These are phyloP conservation scores for Orthonyx spaldingii DNA, from an alignment of 2,113 vertebrate species.

Conservation along the genomic window DNA sequence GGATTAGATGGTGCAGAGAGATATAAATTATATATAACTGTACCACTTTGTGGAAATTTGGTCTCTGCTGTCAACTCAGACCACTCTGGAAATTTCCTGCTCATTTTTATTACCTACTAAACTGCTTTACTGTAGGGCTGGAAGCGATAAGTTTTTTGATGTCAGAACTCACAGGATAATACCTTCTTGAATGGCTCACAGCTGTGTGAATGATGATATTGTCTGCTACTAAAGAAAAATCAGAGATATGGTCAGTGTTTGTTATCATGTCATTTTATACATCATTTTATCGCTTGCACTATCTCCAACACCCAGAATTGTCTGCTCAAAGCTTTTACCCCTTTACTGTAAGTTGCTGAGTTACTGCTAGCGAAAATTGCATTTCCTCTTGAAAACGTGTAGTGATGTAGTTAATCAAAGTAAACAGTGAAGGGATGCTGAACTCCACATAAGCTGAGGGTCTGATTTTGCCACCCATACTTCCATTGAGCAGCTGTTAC, in stretches of 20 bases:
- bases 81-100: constrained; percentile 47
- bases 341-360: constrained; percentile 17
- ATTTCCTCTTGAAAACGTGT: constrained; percentile 41
- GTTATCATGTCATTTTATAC: constrained; percentile 58
- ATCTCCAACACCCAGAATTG: constrained; percentile 36
- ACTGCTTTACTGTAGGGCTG: constrained; percentile 43
- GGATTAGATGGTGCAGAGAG: constrained; percentile 15
- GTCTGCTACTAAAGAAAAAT: constrained; percentile 54
- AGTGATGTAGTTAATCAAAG: constrained; percentile 53
- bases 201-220: constrained; percentile 60
- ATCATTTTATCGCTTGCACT: constrained; percentile 44
- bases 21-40: constrained; percentile 52
- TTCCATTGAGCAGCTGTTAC: not conserved
- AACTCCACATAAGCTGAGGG: not conserved
- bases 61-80: constrained; percentile 41
- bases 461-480: not conserved
- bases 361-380: constrained; percentile 19
- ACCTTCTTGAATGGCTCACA: constrained; percentile 54
- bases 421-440: constrained; percentile 13
- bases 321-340: constrained; percentile 40
- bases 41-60: constrained; percentile 45
- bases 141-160: constrained; percentile 56
- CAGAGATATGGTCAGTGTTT: constrained; percentile 57
- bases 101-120: constrained; percentile 58
- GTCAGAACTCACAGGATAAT: constrained; percentile 48